Conservation (phyloP, 2,888 invertebrate species). For the Cheiracanthium punctorium region DNA sequence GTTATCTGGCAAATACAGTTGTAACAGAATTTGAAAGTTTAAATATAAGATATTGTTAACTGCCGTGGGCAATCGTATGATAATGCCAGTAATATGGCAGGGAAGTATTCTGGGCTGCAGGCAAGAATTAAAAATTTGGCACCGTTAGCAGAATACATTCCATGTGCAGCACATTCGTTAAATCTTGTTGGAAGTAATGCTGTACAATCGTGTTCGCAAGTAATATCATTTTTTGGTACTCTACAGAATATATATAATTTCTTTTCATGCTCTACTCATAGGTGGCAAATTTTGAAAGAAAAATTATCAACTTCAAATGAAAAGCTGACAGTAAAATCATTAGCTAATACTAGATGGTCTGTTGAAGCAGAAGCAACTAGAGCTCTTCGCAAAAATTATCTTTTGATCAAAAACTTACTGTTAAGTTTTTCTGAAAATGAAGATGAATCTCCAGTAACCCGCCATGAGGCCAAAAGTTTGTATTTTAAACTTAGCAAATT, state of each 20-base stretch:
- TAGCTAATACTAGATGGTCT: slow-evolving; percentile 1
- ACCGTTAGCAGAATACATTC: neutral
- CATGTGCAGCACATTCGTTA: slow-evolving; percentile 3
- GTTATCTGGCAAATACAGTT: neutral
- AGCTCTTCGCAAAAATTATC: neutral
- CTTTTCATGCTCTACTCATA: neutral
- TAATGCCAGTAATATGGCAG: slow-evolving; percentile 13
- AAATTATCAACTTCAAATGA: neutral
- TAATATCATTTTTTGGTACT: neutral
- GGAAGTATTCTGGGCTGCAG: slow-evolving; percentile 8
- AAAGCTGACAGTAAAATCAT: neutral
- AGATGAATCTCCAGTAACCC: neutral
- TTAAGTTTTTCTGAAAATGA: neutral
- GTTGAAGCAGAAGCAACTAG: neutral
- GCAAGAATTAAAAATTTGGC: neutral
- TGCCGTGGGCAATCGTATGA: slow-evolving; percentile 14
- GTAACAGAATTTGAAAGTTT: neutral
- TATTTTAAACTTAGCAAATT: neutral
- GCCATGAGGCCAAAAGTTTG: slow-evolving; percentile 4
- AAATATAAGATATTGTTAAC: neutral
- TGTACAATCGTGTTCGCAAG: neutral
- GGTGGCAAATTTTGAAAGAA: neutral
- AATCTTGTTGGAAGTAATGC: neutral
- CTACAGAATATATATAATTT: neutral
- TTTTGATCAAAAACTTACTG: neutral